These are phyloP conservation scores for Allobates femoralis DNA, from an alignment of 2,797 vertebrate species.

Conservation along the genomic window DNA sequence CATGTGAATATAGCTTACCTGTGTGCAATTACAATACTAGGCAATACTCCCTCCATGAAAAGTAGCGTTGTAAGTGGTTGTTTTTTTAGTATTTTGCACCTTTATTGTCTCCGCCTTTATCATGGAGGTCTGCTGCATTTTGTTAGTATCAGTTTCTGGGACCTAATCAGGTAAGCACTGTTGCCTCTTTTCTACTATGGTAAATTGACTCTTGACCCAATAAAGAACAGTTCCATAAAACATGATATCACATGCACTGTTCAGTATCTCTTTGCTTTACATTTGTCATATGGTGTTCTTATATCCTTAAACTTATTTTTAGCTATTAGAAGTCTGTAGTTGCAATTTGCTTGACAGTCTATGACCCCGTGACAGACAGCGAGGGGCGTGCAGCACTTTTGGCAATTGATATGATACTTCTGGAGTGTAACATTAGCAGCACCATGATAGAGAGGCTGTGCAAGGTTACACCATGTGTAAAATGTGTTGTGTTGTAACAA, in stretches of 20 bases:
- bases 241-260: slow-evolving; percentile 19
- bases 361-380: slow-evolving; percentile 1
- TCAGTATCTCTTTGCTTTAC: slow-evolving; percentile 12
- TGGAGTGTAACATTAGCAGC: not conserved
- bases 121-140: too few relatives aligned
- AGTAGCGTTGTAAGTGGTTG: too few relatives aligned
- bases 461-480: not conserved
- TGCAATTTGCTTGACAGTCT: not conserved
- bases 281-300: slow-evolving; percentile 32
- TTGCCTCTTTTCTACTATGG: too few relatives aligned
- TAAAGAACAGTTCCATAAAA: slow-evolving; percentile 26
- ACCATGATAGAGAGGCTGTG: not conserved
- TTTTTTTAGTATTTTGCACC: too few relatives aligned
- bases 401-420: slow-evolving; percentile 10
- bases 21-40: too few relatives aligned
- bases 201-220: slow-evolving; percentile 37
- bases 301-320: slow-evolving; percentile 44
- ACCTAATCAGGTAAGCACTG: too few relatives aligned
- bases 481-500: not conserved
- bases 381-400: not conserved
- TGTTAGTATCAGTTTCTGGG: too few relatives aligned
- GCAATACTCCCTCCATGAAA: too few relatives aligned
- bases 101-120: too few relatives aligned
- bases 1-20: too few relatives aligned
- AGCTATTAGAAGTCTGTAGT: slow-evolving; percentile 7